phyloP scores from a whole-genome alignment of 2,888 invertebrate species.

The Lepas anatifera region DNA sequence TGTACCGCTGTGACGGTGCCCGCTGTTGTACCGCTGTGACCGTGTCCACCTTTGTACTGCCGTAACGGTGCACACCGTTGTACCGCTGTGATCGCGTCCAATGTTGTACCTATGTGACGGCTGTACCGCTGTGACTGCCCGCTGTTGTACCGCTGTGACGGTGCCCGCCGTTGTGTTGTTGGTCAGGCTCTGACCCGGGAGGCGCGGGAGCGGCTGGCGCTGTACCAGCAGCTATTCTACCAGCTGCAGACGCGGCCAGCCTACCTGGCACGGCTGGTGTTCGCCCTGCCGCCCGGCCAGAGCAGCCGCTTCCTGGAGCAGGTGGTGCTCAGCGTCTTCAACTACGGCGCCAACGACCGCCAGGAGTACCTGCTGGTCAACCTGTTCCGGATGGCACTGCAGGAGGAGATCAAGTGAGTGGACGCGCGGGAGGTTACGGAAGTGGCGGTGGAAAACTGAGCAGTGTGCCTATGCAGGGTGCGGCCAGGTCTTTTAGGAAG shows the following conservation, averaged over 20 bases:
- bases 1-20: too few relatives aligned
- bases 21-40: too few relatives aligned
- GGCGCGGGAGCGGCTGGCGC: conserved; percentile 51
- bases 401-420: conserved; percentile 51
- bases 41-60: too few relatives aligned
- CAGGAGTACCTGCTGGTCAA: conserved; percentile 62
- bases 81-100: too few relatives aligned
- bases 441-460: too few relatives aligned
- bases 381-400: conserved; percentile 55
- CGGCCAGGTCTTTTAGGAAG: too few relatives aligned
- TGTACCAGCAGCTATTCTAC: conserved; percentile 65
- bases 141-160: too few relatives aligned
- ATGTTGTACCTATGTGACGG: too few relatives aligned
- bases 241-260: conserved; percentile 58
- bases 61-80: too few relatives aligned
- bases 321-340: conserved; percentile 59
- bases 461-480: too few relatives aligned
- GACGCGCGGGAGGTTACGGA: not conserved
- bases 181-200: conserved; percentile 56
- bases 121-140: too few relatives aligned
- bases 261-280: conserved; percentile 52
- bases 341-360: conserved; percentile 59
- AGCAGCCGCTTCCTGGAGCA: conserved; percentile 59
- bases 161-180: conserved; percentile 42
- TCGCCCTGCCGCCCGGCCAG: conserved; percentile 56